Conservation (phyloP, 2,888 invertebrate species). For the Watsonalla binaria region DNA sequence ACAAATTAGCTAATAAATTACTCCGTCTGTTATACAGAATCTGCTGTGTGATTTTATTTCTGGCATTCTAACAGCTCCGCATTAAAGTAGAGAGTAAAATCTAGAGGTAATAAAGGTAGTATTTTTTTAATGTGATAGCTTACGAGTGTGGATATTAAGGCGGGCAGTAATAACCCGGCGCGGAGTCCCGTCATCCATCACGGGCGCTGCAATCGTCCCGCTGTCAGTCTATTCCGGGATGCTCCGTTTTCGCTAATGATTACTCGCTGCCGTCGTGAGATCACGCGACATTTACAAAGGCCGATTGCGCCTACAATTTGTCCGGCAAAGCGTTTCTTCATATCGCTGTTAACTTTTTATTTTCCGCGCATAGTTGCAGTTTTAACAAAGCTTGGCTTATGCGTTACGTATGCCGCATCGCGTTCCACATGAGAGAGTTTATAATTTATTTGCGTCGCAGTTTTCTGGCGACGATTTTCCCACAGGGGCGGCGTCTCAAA, state of each 20-base stretch:
- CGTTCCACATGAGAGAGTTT: slow-evolving; percentile 71
- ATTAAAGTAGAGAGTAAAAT: background rate
- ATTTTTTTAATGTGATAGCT: slow-evolving; percentile 43
- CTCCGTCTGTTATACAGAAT: slow-evolving; percentile 22
- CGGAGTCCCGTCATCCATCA: slow-evolving; percentile 67
- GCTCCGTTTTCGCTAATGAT: slow-evolving; percentile 75
- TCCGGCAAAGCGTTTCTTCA: slow-evolving; percentile 43
- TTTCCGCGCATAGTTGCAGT: slow-evolving; percentile 36
- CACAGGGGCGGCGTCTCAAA: slow-evolving; percentile 77
- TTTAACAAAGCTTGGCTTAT: slow-evolving; percentile 50
- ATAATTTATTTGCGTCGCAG: slow-evolving; percentile 76
- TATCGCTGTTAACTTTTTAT: slow-evolving; percentile 21
- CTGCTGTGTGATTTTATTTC: slow-evolving; percentile 22
- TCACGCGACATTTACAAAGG: slow-evolving; percentile 59
- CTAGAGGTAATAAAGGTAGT: slow-evolving; percentile 10
- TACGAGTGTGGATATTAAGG: slow-evolving; percentile 50
- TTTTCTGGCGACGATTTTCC: slow-evolving; percentile 78
- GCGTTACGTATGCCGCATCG: slow-evolving; percentile 50
- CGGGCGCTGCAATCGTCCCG: slow-evolving; percentile 69
- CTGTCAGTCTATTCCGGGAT: slow-evolving; percentile 76
- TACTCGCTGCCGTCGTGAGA: slow-evolving; percentile 44
- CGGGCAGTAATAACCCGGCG: slow-evolving; percentile 57
- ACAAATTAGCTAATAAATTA: slow-evolving; percentile 20
- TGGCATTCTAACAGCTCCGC: slow-evolving; percentile 7
- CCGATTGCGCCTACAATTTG: slow-evolving; percentile 51